Evolutionary conservation across 2,113 vertebrate species (phyloP).

Genomic region (Mormoops blainvillei): DNA sequence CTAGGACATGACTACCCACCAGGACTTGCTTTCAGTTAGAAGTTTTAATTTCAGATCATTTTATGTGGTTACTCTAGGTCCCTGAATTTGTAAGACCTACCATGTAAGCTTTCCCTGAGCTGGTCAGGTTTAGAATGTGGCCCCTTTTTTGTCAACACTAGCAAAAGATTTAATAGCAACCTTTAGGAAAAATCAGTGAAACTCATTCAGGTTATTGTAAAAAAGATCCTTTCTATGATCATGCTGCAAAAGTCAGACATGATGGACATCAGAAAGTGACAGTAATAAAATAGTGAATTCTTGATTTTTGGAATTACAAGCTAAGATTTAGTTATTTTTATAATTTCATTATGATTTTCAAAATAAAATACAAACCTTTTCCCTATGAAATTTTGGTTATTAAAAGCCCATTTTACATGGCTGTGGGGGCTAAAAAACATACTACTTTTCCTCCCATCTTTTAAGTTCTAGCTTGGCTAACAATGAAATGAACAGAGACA

Average conservation of each 20-base stretch:
- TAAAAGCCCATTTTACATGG: neutral
- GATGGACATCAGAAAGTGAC: neutral
- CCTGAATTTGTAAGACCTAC: neutral
- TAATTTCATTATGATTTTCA: neutral
- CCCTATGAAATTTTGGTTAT: neutral
- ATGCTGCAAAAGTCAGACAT: neutral
- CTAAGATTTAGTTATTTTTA: neutral
- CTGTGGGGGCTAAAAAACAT: neutral
- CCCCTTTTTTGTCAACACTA: neutral
- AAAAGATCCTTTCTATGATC: neutral
- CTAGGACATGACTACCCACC: neutral
- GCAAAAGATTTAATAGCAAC: neutral
- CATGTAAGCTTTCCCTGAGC: neutral
- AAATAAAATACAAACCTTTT: neutral
- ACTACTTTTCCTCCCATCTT: neutral
- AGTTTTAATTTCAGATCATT: neutral
- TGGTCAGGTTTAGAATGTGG: neutral
- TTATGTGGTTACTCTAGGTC: neutral
- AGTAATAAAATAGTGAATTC: neutral
- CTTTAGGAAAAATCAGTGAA: neutral
- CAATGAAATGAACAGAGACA: neutral
- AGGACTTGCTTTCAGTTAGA: neutral
- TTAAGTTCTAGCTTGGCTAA: neutral
- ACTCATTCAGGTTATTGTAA: neutral
- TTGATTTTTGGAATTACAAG: neutral